Conservation (phyloP, 2,113 vertebrate genomes). For the Percopsis transmontana region DNA sequence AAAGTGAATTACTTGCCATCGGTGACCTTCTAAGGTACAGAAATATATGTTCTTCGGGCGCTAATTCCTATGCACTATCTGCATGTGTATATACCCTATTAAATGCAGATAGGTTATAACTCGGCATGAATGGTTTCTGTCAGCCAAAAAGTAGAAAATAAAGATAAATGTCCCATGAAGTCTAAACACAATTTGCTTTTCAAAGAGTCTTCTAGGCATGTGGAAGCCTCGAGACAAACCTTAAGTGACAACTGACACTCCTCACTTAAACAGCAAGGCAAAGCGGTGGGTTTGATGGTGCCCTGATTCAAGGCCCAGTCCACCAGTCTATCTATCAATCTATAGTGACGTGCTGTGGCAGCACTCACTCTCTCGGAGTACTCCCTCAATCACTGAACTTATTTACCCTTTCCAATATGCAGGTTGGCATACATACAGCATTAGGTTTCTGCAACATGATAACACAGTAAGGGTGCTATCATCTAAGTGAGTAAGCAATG, state of each 20-base stretch:
- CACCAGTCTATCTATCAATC: constrained; percentile 31
- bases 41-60: constrained; percentile 1
- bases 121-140: constrained; percentile 39
- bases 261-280: constrained; percentile 40
- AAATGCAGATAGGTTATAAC: constrained; percentile 23
- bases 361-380: constrained; percentile 30
- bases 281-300: constrained; percentile 43
- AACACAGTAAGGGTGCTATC: constrained; percentile 23
- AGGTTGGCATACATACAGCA: constrained; percentile 18
- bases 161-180: constrained; percentile 50
- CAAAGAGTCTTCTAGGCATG: constrained; percentile 37
- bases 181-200: constrained; percentile 42
- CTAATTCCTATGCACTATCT: constrained; percentile 25
- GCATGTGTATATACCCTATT: not conserved
- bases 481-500: constrained; percentile 10
- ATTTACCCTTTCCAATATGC: constrained; percentile 15
- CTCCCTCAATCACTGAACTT: constrained; percentile 30
- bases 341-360: constrained; percentile 33
- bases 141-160: constrained; percentile 38
- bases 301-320: constrained; percentile 38
- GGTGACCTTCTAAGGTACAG: constrained; percentile 37
- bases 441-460: constrained; percentile 16
- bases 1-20: not conserved
- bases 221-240: constrained; percentile 25
- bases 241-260: constrained; percentile 43